These are phyloP conservation scores for Chaunax sp. DNA, from an alignment of 2,797 vertebrate genomes.

Conservation along the genomic window DNA sequence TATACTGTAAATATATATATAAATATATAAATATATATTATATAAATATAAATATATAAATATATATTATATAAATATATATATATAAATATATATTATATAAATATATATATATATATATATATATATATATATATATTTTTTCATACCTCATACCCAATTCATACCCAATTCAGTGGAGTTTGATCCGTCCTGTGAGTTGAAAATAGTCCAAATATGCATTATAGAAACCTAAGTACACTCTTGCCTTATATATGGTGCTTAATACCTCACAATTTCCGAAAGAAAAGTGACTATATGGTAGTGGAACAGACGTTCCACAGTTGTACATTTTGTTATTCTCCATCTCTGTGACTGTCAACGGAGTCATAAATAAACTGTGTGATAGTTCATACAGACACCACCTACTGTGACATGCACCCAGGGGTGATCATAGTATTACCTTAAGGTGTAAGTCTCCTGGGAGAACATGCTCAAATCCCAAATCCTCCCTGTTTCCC, in stretches of 20 bases:
- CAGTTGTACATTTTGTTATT: constrained; percentile 36
- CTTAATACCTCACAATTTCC: neutral
- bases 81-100: too few relatives aligned
- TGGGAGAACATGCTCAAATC: constrained; percentile 60
- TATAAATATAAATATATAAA: too few relatives aligned
- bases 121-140: too few relatives aligned
- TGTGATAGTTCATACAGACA: constrained; percentile 73
- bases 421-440: constrained; percentile 64
- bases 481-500: constrained; percentile 61
- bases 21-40: too few relatives aligned
- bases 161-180: too few relatives aligned
- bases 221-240: too few relatives aligned
- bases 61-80: too few relatives aligned
- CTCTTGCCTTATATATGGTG: too few relatives aligned
- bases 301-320: constrained; percentile 27
- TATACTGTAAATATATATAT: too few relatives aligned
- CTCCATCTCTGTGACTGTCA: constrained; percentile 58
- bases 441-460: constrained; percentile 66
- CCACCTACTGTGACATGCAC: constrained; percentile 61
- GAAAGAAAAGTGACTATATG: constrained; percentile 24
- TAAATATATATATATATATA: too few relatives aligned
- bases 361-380: constrained; percentile 79
- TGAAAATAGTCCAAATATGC: neutral
- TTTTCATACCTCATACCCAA: too few relatives aligned
- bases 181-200: neutral